Conservation (phyloP, 1,140 invertebrate species). For the Drosophila ficusphila region DNA sequence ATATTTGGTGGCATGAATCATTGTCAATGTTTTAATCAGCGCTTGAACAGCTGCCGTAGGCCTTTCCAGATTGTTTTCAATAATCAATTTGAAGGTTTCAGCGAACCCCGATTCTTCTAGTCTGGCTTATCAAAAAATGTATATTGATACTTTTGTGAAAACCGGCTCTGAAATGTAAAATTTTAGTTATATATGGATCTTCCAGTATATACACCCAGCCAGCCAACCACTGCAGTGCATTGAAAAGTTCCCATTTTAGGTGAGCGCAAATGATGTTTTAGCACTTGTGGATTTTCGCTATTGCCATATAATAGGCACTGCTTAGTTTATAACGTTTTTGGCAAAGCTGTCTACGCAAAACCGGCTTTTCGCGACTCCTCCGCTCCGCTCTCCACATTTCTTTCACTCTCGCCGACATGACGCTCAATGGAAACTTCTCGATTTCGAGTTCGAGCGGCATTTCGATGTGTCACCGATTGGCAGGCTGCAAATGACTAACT, state of each 20-base stretch:
- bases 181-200: no score
- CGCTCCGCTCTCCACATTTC: constrained; percentile 21
- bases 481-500: constrained; percentile 30
- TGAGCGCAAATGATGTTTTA: constrained; percentile 9
- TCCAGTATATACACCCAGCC: neutral
- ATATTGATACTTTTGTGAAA: constrained; percentile 36
- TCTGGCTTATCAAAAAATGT: constrained; percentile 62
- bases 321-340: constrained; percentile 63
- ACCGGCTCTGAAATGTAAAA: constrained; percentile 31
- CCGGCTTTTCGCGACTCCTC: constrained; percentile 49
- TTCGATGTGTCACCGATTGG: constrained; percentile 39
- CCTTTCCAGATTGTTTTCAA: constrained; percentile 54
- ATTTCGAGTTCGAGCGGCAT: constrained; percentile 27
- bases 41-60: constrained; percentile 56
- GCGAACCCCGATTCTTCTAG: constrained; percentile 25
- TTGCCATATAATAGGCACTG: constrained; percentile 13
- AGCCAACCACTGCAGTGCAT: neutral
- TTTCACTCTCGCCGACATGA: constrained; percentile 9
- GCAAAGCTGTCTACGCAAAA: constrained; percentile 45
- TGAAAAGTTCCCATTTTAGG: constrained; percentile 11
- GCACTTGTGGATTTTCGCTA: constrained; percentile 8
- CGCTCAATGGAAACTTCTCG: constrained; percentile 73
- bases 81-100: constrained; percentile 14
- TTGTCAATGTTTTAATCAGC: neutral
- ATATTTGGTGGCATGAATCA: constrained; percentile 32